A percentile compares a stretch with the other conserved stretches of the same genome.
These are phyloP conservation scores for Dromiciops gliroides DNA, from an alignment of 2,113 vertebrate genomes.

Conservation along the genomic window DNA sequence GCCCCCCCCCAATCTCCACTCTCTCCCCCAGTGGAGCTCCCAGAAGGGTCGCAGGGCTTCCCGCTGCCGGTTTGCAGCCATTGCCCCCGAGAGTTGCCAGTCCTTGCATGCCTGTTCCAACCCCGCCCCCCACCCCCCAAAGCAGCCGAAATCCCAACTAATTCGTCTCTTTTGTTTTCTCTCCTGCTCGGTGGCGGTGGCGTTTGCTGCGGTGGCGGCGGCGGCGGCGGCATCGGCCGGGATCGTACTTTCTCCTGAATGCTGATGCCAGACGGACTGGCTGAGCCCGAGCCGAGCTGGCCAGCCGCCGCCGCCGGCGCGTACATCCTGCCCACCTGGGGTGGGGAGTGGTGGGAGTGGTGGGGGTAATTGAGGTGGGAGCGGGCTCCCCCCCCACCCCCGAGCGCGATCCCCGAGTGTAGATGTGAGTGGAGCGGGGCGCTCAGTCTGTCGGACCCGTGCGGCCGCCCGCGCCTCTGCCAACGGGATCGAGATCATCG, in stretches of 20 bases:
- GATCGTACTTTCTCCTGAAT: background rate
- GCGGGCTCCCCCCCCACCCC: background rate
- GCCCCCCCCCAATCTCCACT: conserved; percentile 59
- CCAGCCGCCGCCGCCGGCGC: background rate
- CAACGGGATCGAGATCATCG: background rate
- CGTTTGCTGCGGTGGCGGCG: background rate
- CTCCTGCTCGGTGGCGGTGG: background rate
- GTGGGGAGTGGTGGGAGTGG: background rate
- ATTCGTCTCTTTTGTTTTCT: background rate
- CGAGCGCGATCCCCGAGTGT: background rate
- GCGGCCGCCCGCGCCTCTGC: background rate
- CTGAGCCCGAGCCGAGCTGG: background rate
- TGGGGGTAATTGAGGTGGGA: too few species aligned
- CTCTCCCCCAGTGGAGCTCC: conserved; percentile 75
- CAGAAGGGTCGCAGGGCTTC: too few species aligned
- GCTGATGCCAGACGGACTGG: background rate
- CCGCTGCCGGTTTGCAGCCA: background rate
- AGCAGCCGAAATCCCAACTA: background rate
- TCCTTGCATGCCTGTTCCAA: background rate
- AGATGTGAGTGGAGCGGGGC: background rate
- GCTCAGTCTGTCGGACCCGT: background rate
- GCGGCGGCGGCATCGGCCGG: background rate
- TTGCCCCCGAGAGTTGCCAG: background rate
- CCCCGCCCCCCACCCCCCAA: background rate
- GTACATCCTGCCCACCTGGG: background rate